Evolutionary conservation across 2,113 vertebrate species (phyloP), one percentile per base, ranked within the genome.

Genomic region (Ictalurus furcatus): DNA sequence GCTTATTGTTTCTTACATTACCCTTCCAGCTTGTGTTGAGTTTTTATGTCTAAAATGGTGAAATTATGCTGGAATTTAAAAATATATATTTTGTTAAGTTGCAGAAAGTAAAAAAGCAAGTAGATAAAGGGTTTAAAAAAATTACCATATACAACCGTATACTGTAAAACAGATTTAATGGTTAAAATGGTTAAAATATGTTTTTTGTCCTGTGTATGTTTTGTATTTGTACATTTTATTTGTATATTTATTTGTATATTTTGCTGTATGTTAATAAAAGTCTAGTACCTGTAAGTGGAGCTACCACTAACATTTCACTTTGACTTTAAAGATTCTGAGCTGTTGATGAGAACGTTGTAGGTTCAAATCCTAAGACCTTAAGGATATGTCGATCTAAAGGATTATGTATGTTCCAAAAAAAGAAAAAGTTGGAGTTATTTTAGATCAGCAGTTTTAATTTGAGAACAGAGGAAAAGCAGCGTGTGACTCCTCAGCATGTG

Each of bases 401-500:
- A 11, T 78, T 52, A 16, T 82, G 54, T 34, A 82, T 82, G 44
- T 54, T 56, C 40, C 13, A 80, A 80, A 80, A 52, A 52, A 56
- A 81, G 12, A 17, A 58, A 58, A 58, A 58, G 4, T 44, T 9
- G 21, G 58, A 84, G 58, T 28, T 84, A 84, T 84, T 84, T 84
- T 84, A 16, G 82, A 84, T 84, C 34, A 84, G 54, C 56, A 83
- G 30, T 63, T 84, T 63, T 84, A 84, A 82, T 40, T 63, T 84
- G 81, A 37, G 56, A 84, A 44, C 59, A 65, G 59, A 84, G 58
- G 82, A 84, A 14, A 44, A 84, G 37, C 82, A 84, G 82, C 82
- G 2, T 84, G 82, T 25, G 59, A 84, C 65, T 44, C 37, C 82
- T 84, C 82, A 65, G 82, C 82, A 84, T 84, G 81, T 84, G 81